These are phyloP conservation scores for Achlya flavicornis DNA, from an alignment of 2,888 invertebrate species.

Conservation along the genomic window DNA sequence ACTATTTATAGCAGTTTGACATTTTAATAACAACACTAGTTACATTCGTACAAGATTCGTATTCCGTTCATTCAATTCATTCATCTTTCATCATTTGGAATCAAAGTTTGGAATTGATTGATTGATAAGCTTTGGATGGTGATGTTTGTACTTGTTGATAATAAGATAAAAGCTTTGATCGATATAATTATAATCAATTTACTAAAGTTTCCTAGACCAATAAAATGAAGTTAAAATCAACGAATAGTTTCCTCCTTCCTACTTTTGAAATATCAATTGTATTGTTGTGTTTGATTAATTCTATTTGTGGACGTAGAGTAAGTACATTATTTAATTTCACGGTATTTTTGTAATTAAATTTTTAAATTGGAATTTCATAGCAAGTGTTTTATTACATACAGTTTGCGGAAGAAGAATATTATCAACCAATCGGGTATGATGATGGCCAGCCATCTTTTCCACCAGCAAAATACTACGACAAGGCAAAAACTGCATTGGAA, in stretches of 20 bases:
- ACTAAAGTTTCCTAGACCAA: slow-evolving; percentile 20
- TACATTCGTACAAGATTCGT: no score
- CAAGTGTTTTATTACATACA: slow-evolving; percentile 28
- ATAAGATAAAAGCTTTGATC: slow-evolving; percentile 36
- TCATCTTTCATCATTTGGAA: no score
- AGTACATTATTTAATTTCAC: slow-evolving; percentile 31
- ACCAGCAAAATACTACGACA: slow-evolving; percentile 7
- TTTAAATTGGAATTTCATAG: slow-evolving; percentile 18
- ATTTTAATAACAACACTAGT: no score
- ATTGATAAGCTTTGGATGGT: no score
- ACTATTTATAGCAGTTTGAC: no score
- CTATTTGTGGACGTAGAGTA: slow-evolving; percentile 57
- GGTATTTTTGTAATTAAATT: slow-evolving; percentile 17
- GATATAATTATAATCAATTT: slow-evolving; percentile 30
- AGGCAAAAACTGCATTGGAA: slow-evolving; percentile 52
- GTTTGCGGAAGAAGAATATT: slow-evolving; percentile 61
- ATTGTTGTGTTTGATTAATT: slow-evolving; percentile 40
- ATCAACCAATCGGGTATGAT: slow-evolving; percentile 50
- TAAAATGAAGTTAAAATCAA: slow-evolving; percentile 43
- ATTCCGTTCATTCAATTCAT: no score
- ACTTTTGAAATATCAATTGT: slow-evolving; percentile 41
- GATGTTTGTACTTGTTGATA: slow-evolving; percentile 45
- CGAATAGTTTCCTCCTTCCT: slow-evolving; percentile 26
- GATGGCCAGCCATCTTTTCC: slow-evolving; percentile 24
- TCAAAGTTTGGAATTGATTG: no score